Evolutionary conservation across 2,888 invertebrate genomes (phyloP), one percentile per base, ranked within the genome.

Genomic region (Selenia dentaria): DNA sequence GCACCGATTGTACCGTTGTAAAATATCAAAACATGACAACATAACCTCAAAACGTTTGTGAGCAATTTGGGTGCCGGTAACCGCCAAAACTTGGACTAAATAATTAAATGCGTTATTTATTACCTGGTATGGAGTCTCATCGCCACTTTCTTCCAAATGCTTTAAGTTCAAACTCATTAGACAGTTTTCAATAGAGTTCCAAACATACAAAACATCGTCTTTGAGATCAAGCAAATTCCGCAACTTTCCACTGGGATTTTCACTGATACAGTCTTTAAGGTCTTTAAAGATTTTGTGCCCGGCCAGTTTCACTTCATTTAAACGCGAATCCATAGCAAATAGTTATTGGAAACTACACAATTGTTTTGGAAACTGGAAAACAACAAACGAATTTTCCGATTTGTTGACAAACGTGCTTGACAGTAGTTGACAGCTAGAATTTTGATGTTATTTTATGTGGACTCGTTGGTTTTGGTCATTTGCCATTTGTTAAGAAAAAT

Each of bases 141-240:
- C 91, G 18, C 74, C 79, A 56, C 83, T 69, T 65, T 83, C 83
- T 70, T 92, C 78, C 67, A 91, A 63, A 70, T 84, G 72, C 70
- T 83, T 89, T 53, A 94, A 59, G 72, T 94, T 94, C 54, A 94
- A 77, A 47, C 93, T 90, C 61, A 93, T 82, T 50, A 95, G 87
- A 74, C 93, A 94, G 67, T 92, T 92, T 71, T 94, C 93, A 43
- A 89, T 79, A 1, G 92, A 87, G 68, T 93, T 92, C 95, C 95
- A 95, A 59, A 93, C 89, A 67, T 93, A 95, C 42, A 95, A 79
- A 59, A 94, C 92, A 74, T 94, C 93, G 58, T 94, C 94, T 48
- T 92, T 92, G 39, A 94, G 90, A 61, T 92, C 92, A 16, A 94
- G 71, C 57, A 94, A 91, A 78, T 94, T 94, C 48, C 91, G 86